These are phyloP conservation scores for Chaetodon trifasciatus DNA, from an alignment of 2,797 vertebrate genomes.

Conservation along the genomic window DNA sequence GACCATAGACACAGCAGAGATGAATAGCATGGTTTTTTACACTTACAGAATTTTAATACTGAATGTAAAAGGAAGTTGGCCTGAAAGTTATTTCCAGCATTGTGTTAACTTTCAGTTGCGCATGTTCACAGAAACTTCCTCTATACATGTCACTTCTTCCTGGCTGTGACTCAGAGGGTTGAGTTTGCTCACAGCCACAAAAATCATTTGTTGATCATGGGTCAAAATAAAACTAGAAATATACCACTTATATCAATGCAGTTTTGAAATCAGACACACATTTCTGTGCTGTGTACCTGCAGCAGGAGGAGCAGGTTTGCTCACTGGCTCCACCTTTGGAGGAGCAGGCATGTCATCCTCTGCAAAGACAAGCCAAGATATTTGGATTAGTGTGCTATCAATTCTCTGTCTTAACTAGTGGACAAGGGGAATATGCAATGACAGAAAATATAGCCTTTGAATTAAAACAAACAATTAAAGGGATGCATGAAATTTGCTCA, in stretches of 20 bases:
- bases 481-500: not conserved
- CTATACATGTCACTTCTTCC: conserved; percentile 55
- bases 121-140: conserved; percentile 60
- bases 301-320: conserved; percentile 82
- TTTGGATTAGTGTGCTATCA: conserved; percentile 6
- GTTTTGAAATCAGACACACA: not conserved
- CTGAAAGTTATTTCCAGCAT: conserved; percentile 68
- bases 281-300: conserved; percentile 70
- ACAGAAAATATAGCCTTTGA: not conserved
- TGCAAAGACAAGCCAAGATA: conserved; percentile 62
- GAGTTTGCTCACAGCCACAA: not conserved
- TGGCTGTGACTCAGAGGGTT: not conserved
- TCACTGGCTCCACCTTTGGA: conserved; percentile 71
- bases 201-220: not conserved
- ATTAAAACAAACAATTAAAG: not conserved
- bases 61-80: conserved; percentile 61
- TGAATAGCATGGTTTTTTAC: not conserved
- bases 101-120: conserved; percentile 62
- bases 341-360: conserved; percentile 84
- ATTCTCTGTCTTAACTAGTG: not conserved
- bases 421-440: not conserved
- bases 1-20: not conserved
- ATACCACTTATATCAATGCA: not conserved
- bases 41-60: conserved; percentile 1
- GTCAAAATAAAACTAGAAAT: not conserved